phyloP scores from a whole-genome alignment of 2,888 invertebrate species.

The Sinodicranocentrus sp. region DNA sequence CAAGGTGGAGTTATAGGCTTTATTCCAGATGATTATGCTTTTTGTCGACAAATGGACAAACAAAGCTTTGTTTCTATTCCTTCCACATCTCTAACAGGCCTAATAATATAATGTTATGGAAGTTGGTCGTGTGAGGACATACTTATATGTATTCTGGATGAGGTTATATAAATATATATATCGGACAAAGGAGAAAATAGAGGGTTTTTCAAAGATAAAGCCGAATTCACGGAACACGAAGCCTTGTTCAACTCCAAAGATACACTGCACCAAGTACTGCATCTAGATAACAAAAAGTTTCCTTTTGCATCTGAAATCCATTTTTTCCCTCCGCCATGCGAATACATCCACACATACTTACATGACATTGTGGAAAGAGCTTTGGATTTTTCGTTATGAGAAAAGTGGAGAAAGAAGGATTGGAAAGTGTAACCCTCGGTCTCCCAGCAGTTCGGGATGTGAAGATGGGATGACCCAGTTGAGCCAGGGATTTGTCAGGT shows the following conservation, averaged over 20 bases:
- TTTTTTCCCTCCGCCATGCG: too few species aligned
- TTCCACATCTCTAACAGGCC: too few species aligned
- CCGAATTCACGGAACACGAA: neutral
- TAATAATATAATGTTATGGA: too few species aligned
- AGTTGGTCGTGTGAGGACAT: neutral
- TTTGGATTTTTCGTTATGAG: constrained; percentile 52
- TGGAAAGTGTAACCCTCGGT: constrained; percentile 61
- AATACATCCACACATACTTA: neutral
- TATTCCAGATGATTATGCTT: constrained; percentile 68
- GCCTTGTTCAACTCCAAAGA: constrained; percentile 4
- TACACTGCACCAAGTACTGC: constrained; percentile 12
- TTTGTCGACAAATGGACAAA: constrained; percentile 49
- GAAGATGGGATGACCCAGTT: constrained; percentile 76
- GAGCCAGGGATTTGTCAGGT: constrained; percentile 77
- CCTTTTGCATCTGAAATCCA: neutral
- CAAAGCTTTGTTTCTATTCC: constrained; percentile 7
- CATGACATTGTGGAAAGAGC: constrained; percentile 10
- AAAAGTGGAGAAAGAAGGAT: constrained; percentile 64
- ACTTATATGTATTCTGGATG: neutral
- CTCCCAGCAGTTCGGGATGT: constrained; percentile 35
- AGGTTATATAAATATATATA: neutral
- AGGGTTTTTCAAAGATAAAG: constrained; percentile 4
- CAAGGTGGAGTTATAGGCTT: constrained; percentile 68
- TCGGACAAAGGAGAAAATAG: constrained; percentile 3
- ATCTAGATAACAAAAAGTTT: constrained; percentile 8